Base-by-base conservation (phyloP, 2,113 vertebrate species). In the Oreochromis spilurus region DNA sequence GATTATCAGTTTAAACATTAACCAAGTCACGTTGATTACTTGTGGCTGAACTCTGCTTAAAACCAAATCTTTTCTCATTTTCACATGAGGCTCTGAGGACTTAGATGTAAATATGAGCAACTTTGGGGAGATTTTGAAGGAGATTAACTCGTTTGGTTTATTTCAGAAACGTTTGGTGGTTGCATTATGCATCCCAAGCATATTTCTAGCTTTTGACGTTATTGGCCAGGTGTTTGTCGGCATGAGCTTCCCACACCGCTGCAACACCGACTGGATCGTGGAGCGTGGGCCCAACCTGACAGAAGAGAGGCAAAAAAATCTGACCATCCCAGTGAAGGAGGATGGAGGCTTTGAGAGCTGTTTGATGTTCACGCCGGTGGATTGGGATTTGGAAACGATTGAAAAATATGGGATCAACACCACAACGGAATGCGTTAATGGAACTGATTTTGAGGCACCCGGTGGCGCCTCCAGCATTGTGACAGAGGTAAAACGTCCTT, bases 141-240 rank as follows among this genome's bases (percentile, higher is more conserved):
- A 95, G n/a, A 88, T 97, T 0, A 97, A 97, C 0, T 97, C 96
- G 80, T 98, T 98, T 36, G 97, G 98, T 17, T 82, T 85, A 0
- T 98, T 98, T 82, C 98, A 99, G 93, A 94, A 96, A 53, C 84
- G 92, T 52, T 65, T 98, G 77, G 84, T 97, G 53, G 72, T 97
- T 17, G 62, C 95, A 1, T 82, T 97, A 8, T 87, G 95, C 48
- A 12, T 97, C 38, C 95, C 96, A 93, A 57, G 90, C 82, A 17
- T 96, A 90, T 91, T 95, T 89, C 12, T 79, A 1, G 85, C 96
- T 4, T 98, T 97, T 60, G 97, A 97, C 70, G 91, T 97, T 83
- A 97, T 98, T 3, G 57, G 90, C 4, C 98, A 98, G 38, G 92
- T 98, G 14, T 99, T 98, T 38, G 96, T 96, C 82, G 96, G 95